phyloP scores from a whole-genome alignment of 2,113 vertebrate genomes.

The Cygnus atratus region DNA sequence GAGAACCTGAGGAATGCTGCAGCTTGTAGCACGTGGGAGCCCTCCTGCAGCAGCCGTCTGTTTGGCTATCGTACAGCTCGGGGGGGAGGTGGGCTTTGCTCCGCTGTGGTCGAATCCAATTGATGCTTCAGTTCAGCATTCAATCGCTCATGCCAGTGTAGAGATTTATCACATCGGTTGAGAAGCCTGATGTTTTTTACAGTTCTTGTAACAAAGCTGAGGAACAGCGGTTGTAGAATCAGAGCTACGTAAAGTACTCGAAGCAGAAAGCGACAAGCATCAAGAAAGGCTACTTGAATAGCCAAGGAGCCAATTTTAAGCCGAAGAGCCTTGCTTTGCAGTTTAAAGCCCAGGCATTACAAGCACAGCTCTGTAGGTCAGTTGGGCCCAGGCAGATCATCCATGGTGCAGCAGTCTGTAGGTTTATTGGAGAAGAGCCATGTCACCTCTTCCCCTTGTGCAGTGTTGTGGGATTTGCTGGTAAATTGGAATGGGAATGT shows the following conservation, averaged over 20 bases:
- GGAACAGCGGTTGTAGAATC: background rate
- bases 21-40: constrained; percentile 8
- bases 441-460: background rate
- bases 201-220: background rate
- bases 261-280: background rate
- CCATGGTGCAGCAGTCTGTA: fast-evolving
- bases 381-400: background rate
- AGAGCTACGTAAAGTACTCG: background rate
- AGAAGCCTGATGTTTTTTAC: constrained; percentile 49
- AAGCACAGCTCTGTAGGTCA: background rate
- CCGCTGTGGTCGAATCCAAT: background rate
- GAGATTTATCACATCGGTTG: constrained; percentile 23
- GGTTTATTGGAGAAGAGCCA: background rate
- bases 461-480: background rate
- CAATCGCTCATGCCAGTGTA: background rate
- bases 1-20: constrained; percentile 2
- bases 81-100: background rate
- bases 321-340: background rate
- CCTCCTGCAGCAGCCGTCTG: constrained; percentile 49
- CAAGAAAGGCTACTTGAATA: background rate
- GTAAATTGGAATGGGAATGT: background rate
- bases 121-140: background rate
- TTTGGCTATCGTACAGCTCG: background rate
- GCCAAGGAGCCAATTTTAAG: background rate
- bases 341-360: background rate